Conservation (phyloP, 2,888 invertebrate species). For the Eupelmus urozonus region DNA sequence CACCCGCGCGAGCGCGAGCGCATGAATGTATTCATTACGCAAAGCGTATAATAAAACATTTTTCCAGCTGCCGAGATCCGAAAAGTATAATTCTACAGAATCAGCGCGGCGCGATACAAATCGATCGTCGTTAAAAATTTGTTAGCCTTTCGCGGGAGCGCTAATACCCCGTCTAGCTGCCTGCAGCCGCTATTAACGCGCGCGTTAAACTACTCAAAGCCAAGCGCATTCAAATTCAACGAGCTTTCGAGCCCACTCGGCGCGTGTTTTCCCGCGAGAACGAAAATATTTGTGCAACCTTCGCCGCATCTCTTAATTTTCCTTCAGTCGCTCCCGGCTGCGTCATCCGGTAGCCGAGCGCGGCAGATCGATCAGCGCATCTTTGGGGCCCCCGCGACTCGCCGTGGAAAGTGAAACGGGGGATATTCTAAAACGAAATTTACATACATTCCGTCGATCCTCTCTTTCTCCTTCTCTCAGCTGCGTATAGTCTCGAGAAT, state of each 20-base stretch:
- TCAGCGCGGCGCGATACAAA: no score
- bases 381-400: slow-evolving; percentile 12
- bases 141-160: no score
- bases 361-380: slow-evolving; percentile 47
- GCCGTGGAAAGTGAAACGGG: slow-evolving; percentile 13
- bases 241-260: no score
- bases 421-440: slow-evolving; percentile 37
- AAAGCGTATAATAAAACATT: slow-evolving; percentile 29
- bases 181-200: no score
- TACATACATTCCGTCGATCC: slow-evolving; percentile 30
- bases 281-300: slow-evolving; percentile 9
- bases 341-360: slow-evolving; percentile 53
- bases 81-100: background rate
- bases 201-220: no score
- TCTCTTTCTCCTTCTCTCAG: background rate
- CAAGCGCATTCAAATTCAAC: no score
- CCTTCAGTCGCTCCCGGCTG: slow-evolving; percentile 54
- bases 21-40: slow-evolving; percentile 33
- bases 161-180: no score
- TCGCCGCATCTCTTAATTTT: slow-evolving; percentile 65
- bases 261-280: background rate
- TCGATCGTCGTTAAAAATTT: no score
- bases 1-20: slow-evolving; percentile 27
- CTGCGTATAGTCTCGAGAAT: background rate
- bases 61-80: background rate